Percentiles rank a stretch among this genome's conserved stretches.
phyloP scores from a whole-genome alignment of 2,113 vertebrate genomes.

The Cardinalis cardinalis region DNA sequence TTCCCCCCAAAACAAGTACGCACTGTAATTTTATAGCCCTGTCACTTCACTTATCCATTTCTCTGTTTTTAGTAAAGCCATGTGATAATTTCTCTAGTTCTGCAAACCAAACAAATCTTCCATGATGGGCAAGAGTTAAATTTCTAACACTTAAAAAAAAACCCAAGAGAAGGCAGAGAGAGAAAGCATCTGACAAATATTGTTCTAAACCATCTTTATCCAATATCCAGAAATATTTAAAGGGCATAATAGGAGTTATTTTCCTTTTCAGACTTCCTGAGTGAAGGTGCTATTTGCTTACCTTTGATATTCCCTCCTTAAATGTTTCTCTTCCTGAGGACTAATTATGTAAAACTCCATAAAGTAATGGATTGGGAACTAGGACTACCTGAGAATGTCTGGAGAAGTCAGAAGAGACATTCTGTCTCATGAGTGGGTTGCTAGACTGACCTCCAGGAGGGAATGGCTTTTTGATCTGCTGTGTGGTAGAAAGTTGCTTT shows the following conservation, averaged over 20 bases:
- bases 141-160: not conserved
- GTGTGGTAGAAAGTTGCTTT: not conserved
- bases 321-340: no score
- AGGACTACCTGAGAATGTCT: not conserved
- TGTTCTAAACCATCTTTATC: not conserved
- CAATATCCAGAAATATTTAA: not conserved
- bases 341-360: not conserved
- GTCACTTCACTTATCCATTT: not conserved
- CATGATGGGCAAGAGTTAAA: not conserved
- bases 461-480: not conserved
- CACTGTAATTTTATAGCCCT: not conserved
- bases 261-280: not conserved
- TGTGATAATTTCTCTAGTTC: not conserved
- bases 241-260: not conserved
- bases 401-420: not conserved
- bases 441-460: not conserved
- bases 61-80: not conserved
- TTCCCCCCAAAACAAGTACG: fast-evolving
- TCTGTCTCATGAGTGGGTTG: not conserved
- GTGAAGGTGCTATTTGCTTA: not conserved
- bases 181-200: not conserved
- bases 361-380: not conserved
- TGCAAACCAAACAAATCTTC: not conserved
- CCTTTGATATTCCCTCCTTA: not conserved
- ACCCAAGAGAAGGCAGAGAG: not conserved